A percentile compares a stretch with the other conserved stretches of the same genome.
Evolutionary conservation across 1,140 invertebrate genomes (phyloP).

Genomic region (Heterodera carotae): DNA sequence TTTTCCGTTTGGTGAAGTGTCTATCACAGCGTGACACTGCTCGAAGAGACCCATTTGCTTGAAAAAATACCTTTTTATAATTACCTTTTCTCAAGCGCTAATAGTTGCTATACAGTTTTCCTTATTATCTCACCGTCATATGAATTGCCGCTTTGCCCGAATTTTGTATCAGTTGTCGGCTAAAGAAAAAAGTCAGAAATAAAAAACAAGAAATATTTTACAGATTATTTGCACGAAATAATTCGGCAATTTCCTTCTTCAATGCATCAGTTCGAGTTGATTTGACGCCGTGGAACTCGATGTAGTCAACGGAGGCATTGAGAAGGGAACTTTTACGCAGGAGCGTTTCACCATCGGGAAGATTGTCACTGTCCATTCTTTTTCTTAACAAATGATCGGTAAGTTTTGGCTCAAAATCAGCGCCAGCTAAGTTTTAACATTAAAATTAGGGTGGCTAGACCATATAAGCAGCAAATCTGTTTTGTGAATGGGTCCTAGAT

Average conservation of each 20-base stretch:
- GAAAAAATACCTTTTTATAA: constrained; percentile 24
- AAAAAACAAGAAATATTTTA: background rate
- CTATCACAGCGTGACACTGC: constrained; percentile 54
- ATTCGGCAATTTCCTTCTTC: constrained; percentile 55
- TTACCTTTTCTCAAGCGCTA: constrained; percentile 29
- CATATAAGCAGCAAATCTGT: too few species aligned
- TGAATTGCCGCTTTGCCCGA: constrained; percentile 54
- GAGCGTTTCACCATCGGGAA: background rate
- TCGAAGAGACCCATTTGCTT: constrained; percentile 62
- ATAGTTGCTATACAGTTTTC: too few species aligned
- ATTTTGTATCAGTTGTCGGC: constrained; percentile 57
- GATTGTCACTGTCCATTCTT: too few species aligned
- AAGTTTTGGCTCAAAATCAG: too few species aligned
- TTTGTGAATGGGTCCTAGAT: too few species aligned
- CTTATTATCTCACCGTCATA: constrained; percentile 46
- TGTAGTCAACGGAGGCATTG: constrained; percentile 29
- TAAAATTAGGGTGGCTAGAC: too few species aligned
- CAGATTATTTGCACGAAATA: constrained; percentile 48
- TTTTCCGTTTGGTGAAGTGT: constrained; percentile 35
- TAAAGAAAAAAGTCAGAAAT: background rate
- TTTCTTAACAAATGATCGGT: too few species aligned
- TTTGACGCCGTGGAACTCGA: constrained; percentile 57
- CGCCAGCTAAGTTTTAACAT: too few species aligned
- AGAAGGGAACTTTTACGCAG: background rate
- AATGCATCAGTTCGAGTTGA: constrained; percentile 59